Evolutionary conservation across 2,113 vertebrate genomes (phyloP).

Genomic region (Cyanoderma ruficeps): DNA sequence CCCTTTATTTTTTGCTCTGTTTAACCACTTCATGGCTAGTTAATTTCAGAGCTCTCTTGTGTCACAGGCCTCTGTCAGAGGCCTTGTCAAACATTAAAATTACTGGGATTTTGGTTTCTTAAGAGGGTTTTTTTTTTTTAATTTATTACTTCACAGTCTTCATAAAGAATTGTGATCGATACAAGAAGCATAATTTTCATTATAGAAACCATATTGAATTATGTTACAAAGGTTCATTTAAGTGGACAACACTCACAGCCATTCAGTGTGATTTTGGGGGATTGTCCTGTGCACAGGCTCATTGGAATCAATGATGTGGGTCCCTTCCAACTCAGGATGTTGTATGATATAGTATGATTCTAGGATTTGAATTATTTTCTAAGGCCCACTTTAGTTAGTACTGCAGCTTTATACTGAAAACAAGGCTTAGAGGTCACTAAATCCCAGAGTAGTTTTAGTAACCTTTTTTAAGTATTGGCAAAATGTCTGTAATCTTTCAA

Average conservation of each 20-base stretch:
- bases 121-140: rapidly evolving
- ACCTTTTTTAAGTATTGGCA: background rate
- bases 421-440: background rate
- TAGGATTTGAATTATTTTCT: background rate
- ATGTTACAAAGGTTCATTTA: background rate
- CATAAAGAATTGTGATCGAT: background rate
- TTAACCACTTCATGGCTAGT: background rate
- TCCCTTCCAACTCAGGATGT: background rate
- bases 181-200: background rate
- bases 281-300: background rate
- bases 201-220: background rate
- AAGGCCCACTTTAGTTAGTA: background rate
- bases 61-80: background rate
- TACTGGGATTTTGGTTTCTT: background rate
- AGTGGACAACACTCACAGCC: background rate
- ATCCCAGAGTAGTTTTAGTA: background rate
- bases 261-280: background rate
- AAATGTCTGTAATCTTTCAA: background rate
- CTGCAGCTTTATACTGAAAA: background rate
- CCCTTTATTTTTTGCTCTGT: background rate
- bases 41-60: background rate
- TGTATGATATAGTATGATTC: background rate
- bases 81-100: background rate
- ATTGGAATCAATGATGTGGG: background rate
- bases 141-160: background rate